Evolutionary conservation across 2,888 invertebrate species (phyloP), one percentile per base, ranked within the genome.

Genomic region (Sphaeridia pumilis): DNA sequence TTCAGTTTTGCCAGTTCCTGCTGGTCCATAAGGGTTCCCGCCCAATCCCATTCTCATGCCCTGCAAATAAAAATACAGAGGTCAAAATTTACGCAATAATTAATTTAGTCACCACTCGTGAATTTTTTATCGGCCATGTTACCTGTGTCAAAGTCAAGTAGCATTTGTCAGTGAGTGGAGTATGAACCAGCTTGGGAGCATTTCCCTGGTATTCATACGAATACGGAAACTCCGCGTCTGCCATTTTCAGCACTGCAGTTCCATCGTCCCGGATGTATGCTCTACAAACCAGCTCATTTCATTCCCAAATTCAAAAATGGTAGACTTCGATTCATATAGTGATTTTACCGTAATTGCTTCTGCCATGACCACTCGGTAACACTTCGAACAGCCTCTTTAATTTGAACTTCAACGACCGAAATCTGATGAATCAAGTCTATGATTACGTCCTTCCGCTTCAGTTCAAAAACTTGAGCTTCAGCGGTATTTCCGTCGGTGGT

Each of bases 201-300:
- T 92, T 90, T n/a, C 98, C 98, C 67, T 97, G 84, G 70, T 97
- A 98, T 72, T 98, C 98, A 69, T 90, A 98, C 0, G 94, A 89
- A 71, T 98, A 98, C 25, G 85, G 79, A 74, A 98, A 90, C 72
- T 88, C 82, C 17, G 95, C 88, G 69, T 89, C 84, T 3, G 88
- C 95, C 85, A 97, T 95, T 71, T 81, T 81, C 51, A 90, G 78
- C 1, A 82, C 73, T 14, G 86, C 81, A 25, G 57, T 54, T 46
- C 79, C 78, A 35, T 74, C 73, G 34, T 71, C 71, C 38, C 74
- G 71, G 48, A 81, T 69, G 70, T 87, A 87, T 71, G 83, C 87
- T 68, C 87, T 82, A 14, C 14, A 41, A 7, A 42, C 21, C 21
- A 17, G 14, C 38, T 17, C 12, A 36, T 36, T 38, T 10, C 41